A percentile compares a stretch with the other conserved stretches of the same genome.
These are phyloP conservation scores for Drosophila pachea DNA, from an alignment of 1,140 invertebrate species.

Conservation along the genomic window DNA sequence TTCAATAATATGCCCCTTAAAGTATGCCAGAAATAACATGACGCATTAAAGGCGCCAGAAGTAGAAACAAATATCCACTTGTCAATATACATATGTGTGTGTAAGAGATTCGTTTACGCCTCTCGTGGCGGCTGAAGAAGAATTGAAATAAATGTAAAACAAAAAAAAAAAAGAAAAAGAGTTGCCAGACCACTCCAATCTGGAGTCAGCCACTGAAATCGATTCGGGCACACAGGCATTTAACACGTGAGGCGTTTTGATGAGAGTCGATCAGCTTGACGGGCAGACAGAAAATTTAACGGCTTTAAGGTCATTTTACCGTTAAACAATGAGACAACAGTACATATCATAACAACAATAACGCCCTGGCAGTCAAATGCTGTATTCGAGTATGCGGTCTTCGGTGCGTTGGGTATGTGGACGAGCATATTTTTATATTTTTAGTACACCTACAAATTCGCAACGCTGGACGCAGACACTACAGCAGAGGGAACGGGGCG, in stretches of 20 bases:
- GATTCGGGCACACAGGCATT: slow-evolving; percentile 14
- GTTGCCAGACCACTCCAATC: neutral
- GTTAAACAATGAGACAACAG: slow-evolving; percentile 73
- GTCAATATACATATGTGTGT: too few relatives aligned
- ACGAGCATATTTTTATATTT: slow-evolving; percentile 56
- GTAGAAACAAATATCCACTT: too few relatives aligned
- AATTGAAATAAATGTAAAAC: too few relatives aligned
- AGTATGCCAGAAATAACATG: neutral
- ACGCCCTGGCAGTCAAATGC: slow-evolving; percentile 66
- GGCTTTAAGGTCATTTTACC: slow-evolving; percentile 76
- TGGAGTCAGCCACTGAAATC: slow-evolving; percentile 23
- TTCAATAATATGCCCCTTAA: neutral
- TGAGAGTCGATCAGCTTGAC: slow-evolving; percentile 31
- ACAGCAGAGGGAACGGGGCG: slow-evolving; percentile 1
- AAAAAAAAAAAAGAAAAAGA: slow-evolving; percentile 8
- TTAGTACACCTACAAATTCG: slow-evolving; percentile 53
- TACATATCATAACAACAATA: slow-evolving; percentile 43
- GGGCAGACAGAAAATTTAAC: slow-evolving; percentile 67
- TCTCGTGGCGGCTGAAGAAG: too few relatives aligned
- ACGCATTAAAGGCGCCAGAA: too few relatives aligned
- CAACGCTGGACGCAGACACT: slow-evolving; percentile 39
- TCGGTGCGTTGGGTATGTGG: slow-evolving; percentile 8
- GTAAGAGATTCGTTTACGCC: too few relatives aligned
- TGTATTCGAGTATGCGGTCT: neutral
- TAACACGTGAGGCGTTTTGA: neutral